A percentile compares a stretch with the other conserved stretches of the same genome.
Evolutionary conservation across 2,797 vertebrate genomes (phyloP).

Genomic region (Chaunax sp.): DNA sequence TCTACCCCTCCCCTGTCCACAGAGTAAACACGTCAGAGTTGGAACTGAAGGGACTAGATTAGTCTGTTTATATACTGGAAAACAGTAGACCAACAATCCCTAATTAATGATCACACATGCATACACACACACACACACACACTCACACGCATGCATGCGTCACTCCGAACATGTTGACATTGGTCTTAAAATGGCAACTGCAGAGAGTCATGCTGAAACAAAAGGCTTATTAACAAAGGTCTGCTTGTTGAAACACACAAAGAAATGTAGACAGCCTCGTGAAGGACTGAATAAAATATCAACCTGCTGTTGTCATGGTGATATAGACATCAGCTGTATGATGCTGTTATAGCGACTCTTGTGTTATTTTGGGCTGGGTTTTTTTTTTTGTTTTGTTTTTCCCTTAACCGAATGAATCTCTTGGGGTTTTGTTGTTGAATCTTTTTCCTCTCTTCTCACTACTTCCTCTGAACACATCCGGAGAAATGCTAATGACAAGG

Average conservation of each 20-base stretch:
- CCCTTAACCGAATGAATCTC: constrained; percentile 47
- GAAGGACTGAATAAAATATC: constrained; percentile 34
- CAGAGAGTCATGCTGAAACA: constrained; percentile 10
- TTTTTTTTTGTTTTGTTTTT: too few species aligned
- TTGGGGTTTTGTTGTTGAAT: constrained; percentile 43
- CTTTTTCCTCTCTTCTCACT: constrained; percentile 14
- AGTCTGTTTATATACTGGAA: constrained; percentile 60
- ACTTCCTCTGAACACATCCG: constrained; percentile 65
- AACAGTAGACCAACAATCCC: constrained; percentile 39
- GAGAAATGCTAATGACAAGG: constrained; percentile 77
- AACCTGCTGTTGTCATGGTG: constrained; percentile 66
- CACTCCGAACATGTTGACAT: constrained; percentile 5
- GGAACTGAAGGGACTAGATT: constrained; percentile 55
- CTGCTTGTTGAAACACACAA: background rate
- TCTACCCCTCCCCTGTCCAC: constrained; percentile 15
- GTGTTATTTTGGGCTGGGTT: constrained; percentile 63
- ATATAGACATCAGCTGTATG: constrained; percentile 63
- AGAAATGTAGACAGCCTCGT: background rate
- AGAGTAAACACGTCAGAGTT: constrained; percentile 61
- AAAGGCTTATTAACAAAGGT: constrained; percentile 27
- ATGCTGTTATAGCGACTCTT: constrained; percentile 45
- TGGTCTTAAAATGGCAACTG: constrained; percentile 1
- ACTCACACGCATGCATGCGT: background rate
- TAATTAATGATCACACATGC: constrained; percentile 41
- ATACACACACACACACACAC: background rate